A percentile compares a stretch with the other conserved stretches of the same genome.
phyloP scores from a whole-genome alignment of 1,140 invertebrate species.

The Drosophila setifemur region DNA sequence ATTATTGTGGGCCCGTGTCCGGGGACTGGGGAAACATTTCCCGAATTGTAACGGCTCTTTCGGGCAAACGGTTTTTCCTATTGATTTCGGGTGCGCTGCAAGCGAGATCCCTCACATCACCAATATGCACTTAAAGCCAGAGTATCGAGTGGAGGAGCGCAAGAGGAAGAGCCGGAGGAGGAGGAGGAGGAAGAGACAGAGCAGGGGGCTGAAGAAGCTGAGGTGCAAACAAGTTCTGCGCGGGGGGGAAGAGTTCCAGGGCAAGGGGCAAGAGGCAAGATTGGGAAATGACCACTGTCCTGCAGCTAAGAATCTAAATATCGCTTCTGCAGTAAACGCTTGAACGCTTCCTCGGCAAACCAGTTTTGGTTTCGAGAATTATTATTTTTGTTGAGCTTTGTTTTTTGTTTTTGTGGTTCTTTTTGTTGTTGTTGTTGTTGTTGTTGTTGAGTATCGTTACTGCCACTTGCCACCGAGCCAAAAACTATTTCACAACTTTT shows the following conservation, averaged over 20 bases:
- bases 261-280: too few relatives aligned
- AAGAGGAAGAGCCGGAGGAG: neutral
- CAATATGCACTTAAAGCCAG: slow-evolving; percentile 29
- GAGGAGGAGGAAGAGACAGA: neutral
- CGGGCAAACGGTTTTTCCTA: slow-evolving; percentile 44
- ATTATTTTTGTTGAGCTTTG: neutral
- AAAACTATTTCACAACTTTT: slow-evolving; percentile 50
- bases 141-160: neutral
- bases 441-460: slow-evolving; percentile 33
- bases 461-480: slow-evolving; percentile 44
- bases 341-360: neutral
- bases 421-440: slow-evolving; percentile 34
- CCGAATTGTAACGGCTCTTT: slow-evolving; percentile 44
- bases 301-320: slow-evolving; percentile 19
- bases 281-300: slow-evolving; percentile 17
- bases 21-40: slow-evolving; percentile 11
- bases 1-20: slow-evolving; percentile 28
- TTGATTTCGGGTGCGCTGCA: slow-evolving; percentile 45
- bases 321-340: slow-evolving; percentile 41
- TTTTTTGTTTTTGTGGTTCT: slow-evolving; percentile 34
- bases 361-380: neutral
- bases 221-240: slow-evolving; percentile 34
- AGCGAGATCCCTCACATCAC: slow-evolving; percentile 16
- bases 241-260: slow-evolving; percentile 15
- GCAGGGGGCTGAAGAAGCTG: slow-evolving; percentile 2